Evolutionary conservation across 2,888 invertebrate species (phyloP), one percentile per base, ranked within the genome.

Genomic region (Drosophila nr. perissopoda): DNA sequence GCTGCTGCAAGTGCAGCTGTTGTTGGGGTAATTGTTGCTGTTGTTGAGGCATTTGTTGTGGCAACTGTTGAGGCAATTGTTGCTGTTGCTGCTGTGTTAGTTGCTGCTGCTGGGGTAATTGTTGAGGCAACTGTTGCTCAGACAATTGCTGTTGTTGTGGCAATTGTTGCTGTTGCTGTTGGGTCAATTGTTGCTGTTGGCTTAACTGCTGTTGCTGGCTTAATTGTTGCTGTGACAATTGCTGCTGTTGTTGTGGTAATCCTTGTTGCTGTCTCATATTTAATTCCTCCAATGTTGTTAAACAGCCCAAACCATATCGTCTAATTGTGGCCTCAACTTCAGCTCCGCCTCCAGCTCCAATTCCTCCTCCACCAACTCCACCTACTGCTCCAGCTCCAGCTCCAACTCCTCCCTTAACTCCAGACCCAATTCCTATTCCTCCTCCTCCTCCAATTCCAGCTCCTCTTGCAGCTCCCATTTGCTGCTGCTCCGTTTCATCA

Each of bases 401-500:
- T 25, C 16, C 45, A 45, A 45, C 45, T 16, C 21, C 16, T 16
- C 16, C 45, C 21, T 45, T 45, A 42, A 21, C n/a, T 42, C n/a
- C 42, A 25, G 25, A 4, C 7, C 21, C 45, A 13, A 45, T 13
- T 21, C 45, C 21, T 36, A 36, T 18, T 18, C 36, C 36, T 16
- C 21, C 21, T 21, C 36, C 36, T 16, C 16, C 18, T 38, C 36
- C 36, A 36, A 36, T 36, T 21, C 21, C 42, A 13, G 13, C 45
- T 13, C 21, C 21, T 25, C 25, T 45, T 45, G 25, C 48, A 31
- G 61, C 16, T 45, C 45, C 45, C 8, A 45, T 25, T 57, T 31
- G 45, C n/a, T n/a, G 38, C 3, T 10, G 4, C 45, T 38, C 57
- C 33, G 45, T 63, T 34, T 95, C 95, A 88, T 96, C 96, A 66